Conservation (phyloP, 2,797 vertebrate genomes). For the Oreochromis mossambicus region DNA sequence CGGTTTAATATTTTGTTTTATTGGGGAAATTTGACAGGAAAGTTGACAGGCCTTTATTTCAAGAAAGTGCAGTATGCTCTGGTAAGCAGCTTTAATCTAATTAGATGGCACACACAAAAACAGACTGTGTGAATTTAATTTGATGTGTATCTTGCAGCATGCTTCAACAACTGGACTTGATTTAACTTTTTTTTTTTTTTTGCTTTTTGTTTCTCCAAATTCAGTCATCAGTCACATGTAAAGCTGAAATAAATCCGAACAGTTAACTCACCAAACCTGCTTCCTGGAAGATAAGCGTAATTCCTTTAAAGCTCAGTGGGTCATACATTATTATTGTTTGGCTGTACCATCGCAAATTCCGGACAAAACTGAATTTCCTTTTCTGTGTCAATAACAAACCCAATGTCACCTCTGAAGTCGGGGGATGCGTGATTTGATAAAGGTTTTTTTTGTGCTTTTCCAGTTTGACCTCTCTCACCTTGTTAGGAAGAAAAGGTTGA, state of each 20-base stretch:
- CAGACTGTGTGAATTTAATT: constrained; percentile 67
- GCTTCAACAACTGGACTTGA: constrained; percentile 76
- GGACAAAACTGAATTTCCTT: constrained; percentile 80
- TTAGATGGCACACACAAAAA: constrained; percentile 47
- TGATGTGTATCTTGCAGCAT: constrained; percentile 71
- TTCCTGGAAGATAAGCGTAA: constrained; percentile 77
- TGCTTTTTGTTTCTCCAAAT: neutral
- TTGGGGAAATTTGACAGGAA: neutral
- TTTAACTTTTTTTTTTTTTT: constrained; percentile 64
- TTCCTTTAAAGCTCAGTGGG: constrained; percentile 75
- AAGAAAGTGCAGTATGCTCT: constrained; percentile 44
- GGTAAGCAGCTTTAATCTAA: constrained; percentile 70
- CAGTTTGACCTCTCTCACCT: constrained; percentile 46
- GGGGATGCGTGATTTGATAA: constrained; percentile 67
- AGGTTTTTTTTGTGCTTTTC: constrained; percentile 23
- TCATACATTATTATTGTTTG: constrained; percentile 75
- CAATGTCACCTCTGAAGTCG: constrained; percentile 47
- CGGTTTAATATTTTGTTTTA: neutral
- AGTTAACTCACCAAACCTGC: constrained; percentile 70
- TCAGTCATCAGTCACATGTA: constrained; percentile 71
- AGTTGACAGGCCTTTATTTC: neutral
- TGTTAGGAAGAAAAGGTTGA: constrained; percentile 49
- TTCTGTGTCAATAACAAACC: constrained; percentile 68
- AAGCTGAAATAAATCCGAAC: constrained; percentile 75
- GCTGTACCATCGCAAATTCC: constrained; percentile 72